A percentile compares a stretch with the other conserved stretches of the same genome.
Conservation (phyloP, 1,140 invertebrate species). For the Ladona fulva region DNA sequence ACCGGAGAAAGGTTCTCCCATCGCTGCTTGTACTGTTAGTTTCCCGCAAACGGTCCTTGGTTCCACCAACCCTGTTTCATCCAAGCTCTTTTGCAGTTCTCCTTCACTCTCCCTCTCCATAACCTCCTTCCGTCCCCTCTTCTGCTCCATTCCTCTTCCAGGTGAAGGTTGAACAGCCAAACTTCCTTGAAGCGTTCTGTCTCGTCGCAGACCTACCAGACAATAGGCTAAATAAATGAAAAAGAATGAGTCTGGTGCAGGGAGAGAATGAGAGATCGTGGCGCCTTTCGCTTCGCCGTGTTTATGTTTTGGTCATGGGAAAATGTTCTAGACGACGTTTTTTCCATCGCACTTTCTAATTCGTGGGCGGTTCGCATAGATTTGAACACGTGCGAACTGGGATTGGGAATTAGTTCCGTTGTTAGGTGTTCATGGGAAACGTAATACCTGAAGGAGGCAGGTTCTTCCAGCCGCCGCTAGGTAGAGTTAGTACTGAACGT, state of each 20-base stretch:
- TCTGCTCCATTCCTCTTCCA: neutral
- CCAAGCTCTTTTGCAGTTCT: neutral
- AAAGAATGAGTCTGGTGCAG: neutral
- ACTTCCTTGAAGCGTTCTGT: neutral
- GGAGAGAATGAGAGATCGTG: neutral
- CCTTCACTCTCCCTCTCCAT: neutral
- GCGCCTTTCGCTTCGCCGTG: neutral
- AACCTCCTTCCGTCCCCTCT: neutral
- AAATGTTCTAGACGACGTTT: too few relatives aligned
- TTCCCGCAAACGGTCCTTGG: neutral
- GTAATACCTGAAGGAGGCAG: too few relatives aligned
- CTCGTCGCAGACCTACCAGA: neutral
- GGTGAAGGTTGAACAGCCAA: neutral
- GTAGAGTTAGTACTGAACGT: too few relatives aligned
- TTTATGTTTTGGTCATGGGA: neutral
- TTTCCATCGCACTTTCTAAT: too few relatives aligned
- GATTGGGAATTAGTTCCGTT: too few relatives aligned
- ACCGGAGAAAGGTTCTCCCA: too few relatives aligned
- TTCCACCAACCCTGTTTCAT: neutral
- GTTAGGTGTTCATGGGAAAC: too few relatives aligned
- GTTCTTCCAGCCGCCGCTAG: too few relatives aligned
- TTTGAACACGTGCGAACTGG: too few relatives aligned
- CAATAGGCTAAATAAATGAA: neutral
- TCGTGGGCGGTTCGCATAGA: too few relatives aligned
- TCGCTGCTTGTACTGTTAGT: neutral